Conservation (phyloP, 1,140 invertebrate species). For the Heterodera schachtii region DNA sequence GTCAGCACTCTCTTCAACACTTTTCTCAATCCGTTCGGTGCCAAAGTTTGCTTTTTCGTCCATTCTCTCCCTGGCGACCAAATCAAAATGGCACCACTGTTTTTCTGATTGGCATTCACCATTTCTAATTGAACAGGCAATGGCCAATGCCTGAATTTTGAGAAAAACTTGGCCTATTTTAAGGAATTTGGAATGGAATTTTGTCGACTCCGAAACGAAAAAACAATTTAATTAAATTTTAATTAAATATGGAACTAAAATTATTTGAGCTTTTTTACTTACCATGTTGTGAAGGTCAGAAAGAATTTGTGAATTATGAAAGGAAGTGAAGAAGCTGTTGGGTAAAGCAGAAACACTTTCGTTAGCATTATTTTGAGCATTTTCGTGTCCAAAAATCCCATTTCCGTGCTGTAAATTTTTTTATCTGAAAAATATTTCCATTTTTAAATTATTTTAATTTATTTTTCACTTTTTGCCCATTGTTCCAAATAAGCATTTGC, state of each 20-base stretch:
- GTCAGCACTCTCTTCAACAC: background rate
- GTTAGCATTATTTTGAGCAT: background rate
- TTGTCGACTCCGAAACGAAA: no score
- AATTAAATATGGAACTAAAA: no score
- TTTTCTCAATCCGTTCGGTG: background rate
- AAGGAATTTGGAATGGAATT: no score
- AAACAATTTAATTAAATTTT: no score
- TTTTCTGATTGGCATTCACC: background rate
- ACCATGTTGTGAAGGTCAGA: background rate
- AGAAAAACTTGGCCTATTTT: no score
- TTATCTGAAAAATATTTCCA: background rate
- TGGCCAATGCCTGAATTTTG: background rate
- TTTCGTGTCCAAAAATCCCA: background rate
- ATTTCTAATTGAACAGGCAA: background rate
- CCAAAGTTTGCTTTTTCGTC: background rate
- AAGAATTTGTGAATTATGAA: background rate
- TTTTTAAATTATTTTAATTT: background rate
- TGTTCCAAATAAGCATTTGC: background rate
- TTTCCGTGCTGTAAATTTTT: background rate
- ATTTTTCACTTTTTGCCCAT: background rate
- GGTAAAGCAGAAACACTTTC: background rate
- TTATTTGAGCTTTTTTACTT: background rate
- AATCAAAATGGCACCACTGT: background rate
- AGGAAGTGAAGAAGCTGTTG: background rate
- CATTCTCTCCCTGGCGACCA: background rate